Evolutionary conservation across 92 coral and sea anemone genomes (phyloP), one percentile per base, ranked within the genome.

Genomic region (Galaxea fascicularis): DNA sequence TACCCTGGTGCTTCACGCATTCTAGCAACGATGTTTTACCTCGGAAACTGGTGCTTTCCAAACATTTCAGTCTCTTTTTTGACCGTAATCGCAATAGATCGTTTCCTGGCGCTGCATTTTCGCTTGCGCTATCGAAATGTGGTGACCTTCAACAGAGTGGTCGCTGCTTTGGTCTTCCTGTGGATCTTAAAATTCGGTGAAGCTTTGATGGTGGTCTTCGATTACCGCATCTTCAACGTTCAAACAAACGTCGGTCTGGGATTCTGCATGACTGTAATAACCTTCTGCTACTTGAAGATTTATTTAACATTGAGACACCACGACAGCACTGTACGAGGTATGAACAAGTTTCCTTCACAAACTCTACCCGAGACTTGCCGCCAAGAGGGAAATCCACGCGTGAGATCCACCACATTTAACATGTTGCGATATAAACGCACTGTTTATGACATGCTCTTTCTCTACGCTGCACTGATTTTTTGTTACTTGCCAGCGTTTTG

Each of bases 71-170:
- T 82, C 11, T 35, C 51, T 26, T 57, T 71, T 14, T 52, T 70
- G 0, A 71, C 86, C 5, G 39, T 22, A 16, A 82, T 82, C 7
- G 86, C 86, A 16, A 53, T 57, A 11, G 86, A 82, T 71, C 86
- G 86, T 11, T 71, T 82, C 47, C 47, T 82, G 0, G 78, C 76
- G 0, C 41, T 82, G 25, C 78, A 70, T 24, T 14, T 56, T 14
- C 78, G 47, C 4, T 8, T 0, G 0, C 69, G 78, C 17, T 71
- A 82, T 41, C 86, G 78, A 4, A 56, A 14, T 0, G 11, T 82
- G 53, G 78, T 57, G 0, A 82, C 70, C 10, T 18, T 18, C 27
- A 82, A 27, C 20, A 69, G 64, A 31, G 77, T 57, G 17, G 28
- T 44, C 29, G 25, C 4, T 8, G 15, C n/a, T 4, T 26, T 82